Percentiles rank a stretch among this genome's conserved stretches.
These are phyloP conservation scores for Conopomorpha cramerella DNA, from an alignment of 1,140 invertebrate species.

Conservation along the genomic window DNA sequence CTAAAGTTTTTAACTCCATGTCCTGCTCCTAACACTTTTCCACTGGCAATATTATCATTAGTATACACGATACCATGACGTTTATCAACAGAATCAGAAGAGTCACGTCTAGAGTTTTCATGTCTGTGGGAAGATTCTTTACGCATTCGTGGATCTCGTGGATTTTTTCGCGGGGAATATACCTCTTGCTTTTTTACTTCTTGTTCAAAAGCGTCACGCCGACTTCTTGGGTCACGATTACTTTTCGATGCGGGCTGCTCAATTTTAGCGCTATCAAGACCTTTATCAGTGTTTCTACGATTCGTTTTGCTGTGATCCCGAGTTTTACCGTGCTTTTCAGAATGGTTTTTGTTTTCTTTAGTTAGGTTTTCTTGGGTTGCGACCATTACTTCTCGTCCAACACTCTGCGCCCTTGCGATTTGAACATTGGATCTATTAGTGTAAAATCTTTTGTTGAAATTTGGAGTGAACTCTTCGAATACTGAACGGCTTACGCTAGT, in stretches of 20 bases:
- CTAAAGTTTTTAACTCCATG: slow-evolving; percentile 67
- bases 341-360: slow-evolving; percentile 3
- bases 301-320: too few relatives aligned
- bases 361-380: too few relatives aligned
- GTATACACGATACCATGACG: slow-evolving; percentile 38
- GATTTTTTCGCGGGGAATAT: background rate
- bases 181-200: background rate
- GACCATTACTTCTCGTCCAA: slow-evolving; percentile 31
- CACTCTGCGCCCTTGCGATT: slow-evolving; percentile 32
- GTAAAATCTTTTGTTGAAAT: slow-evolving; percentile 1
- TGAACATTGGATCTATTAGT: slow-evolving; percentile 5
- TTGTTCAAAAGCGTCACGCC: background rate
- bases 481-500: slow-evolving; percentile 5
- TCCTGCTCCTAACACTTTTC: slow-evolving; percentile 38
- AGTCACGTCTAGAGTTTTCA: too few relatives aligned
- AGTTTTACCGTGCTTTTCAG: too few relatives aligned
- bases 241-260: too few relatives aligned
- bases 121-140: too few relatives aligned
- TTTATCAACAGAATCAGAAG: slow-evolving; percentile 13
- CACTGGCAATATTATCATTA: slow-evolving; percentile 42
- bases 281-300: too few relatives aligned
- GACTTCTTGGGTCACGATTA: background rate
- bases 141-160: background rate
- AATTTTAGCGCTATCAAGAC: too few relatives aligned
- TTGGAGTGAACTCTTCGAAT: too few relatives aligned